Evolutionary conservation across 2,797 vertebrate species (phyloP).

Genomic region (Oophaga sylvatica): DNA sequence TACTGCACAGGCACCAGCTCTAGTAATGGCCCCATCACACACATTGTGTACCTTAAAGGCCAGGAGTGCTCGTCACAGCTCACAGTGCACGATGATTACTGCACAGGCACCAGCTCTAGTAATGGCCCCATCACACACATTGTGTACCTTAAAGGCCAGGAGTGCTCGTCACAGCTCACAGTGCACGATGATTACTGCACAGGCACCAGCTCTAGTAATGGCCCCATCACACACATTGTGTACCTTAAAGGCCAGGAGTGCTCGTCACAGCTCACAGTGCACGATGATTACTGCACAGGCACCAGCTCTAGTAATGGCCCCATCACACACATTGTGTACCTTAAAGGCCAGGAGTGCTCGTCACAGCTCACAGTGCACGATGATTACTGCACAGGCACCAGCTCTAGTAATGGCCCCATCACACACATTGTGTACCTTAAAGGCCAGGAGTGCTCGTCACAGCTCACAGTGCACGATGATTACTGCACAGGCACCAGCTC

Average conservation of each 20-base stretch:
- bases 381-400: neutral
- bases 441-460: conserved; percentile 72
- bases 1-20: neutral
- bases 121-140: neutral
- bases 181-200: too few species aligned
- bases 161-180: too few species aligned
- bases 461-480: neutral
- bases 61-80: conserved; percentile 61
- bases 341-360: conserved; percentile 80
- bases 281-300: neutral
- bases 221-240: neutral
- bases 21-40: neutral
- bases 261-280: neutral
- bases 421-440: conserved; percentile 73
- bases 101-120: neutral
- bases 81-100: neutral
- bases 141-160: conserved; percentile 82
- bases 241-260: conserved; percentile 82
- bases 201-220: neutral
- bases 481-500: neutral
- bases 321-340: conserved; percentile 60
- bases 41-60: conserved; percentile 79
- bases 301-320: neutral
- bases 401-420: neutral
- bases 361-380: too few species aligned